Evolutionary conservation across 2,797 vertebrate genomes (phyloP), one percentile per base, ranked within the genome.

Genomic region (Sebastolobus alascanus): DNA sequence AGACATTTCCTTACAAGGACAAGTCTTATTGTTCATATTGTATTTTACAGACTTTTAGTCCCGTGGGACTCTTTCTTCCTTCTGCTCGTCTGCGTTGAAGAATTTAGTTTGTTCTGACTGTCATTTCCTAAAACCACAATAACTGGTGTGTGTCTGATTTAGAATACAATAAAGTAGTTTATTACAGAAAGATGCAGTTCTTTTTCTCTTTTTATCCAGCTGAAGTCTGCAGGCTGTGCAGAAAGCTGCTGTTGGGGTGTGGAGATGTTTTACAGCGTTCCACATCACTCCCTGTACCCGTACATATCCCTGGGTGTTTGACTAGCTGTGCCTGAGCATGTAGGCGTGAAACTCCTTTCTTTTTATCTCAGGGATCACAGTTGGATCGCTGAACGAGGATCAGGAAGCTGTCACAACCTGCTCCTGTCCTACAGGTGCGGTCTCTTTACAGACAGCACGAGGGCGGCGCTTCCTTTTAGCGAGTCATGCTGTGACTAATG

Each of bases 331-430:
- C 38, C 83, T 16, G 60, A 66, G 72, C 82, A 67, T 86, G 75
- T 77, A 13, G 75, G 71, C 50, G 25, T 83, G 55, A 61, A 77
- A 67, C 56, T 38, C 68, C 75, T 81, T 63, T 73, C 68, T 55
- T 78, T 83, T 85, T 46, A 77, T 83, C 75, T 78, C 6, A 3
- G 55, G 70, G 77, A 80, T 87, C 66, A 78, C 31, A n/a, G 66
- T 64, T 73, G 79, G 78, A 73, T 69, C 27, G 66, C 65, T 77
- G 68, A 79, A 64, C 40, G 43, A 83, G 75, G 84, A 92, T 85
- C 70, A 75, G 91, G 89, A 93, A 91, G 89, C 84, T 89, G 93
- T 87, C 82, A 68, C 79, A 81, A 93, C 92, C 85, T 93, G 92
- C 90, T 86, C 75, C 64, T n/a, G 58, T 83, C 18, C 31, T 70